Conservation (phyloP, 2,888 invertebrate species). For the Therioaphis trifolii region DNA sequence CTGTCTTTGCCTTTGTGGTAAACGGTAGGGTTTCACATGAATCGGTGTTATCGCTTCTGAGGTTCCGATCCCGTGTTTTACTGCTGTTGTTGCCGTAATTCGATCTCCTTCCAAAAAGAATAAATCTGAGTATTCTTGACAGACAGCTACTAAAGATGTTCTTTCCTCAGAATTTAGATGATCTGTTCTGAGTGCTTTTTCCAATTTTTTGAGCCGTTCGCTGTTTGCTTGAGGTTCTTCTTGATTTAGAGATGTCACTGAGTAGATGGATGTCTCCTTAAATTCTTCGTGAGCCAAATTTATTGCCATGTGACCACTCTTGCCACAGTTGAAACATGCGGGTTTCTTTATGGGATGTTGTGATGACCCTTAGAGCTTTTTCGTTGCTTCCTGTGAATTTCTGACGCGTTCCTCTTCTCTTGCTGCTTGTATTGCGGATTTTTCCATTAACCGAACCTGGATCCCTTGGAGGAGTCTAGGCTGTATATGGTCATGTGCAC, state of each 20-base stretch:
- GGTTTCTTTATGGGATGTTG: not conserved
- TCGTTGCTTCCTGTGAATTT: conserved; percentile 4
- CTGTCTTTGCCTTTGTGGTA: not conserved
- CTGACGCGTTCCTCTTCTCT: not conserved
- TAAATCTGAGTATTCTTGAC: not conserved
- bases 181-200: not conserved
- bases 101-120: not conserved
- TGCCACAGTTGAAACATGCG: not conserved
- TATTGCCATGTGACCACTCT: not conserved
- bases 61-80: conserved; percentile 5
- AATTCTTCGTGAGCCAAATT: no score
- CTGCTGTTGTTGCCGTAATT: not conserved
- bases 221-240: not conserved
- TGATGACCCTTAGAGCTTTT: not conserved
- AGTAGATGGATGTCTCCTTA: not conserved
- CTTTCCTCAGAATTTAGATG: not conserved
- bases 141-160: not conserved
- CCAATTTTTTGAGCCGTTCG: not conserved
- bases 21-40: not conserved
- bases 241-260: not conserved
- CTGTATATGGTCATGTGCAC: no score
- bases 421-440: conserved; percentile 12
- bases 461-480: conserved; percentile 9
- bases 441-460: not conserved
- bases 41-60: not conserved